These are phyloP conservation scores for Brachyptera risi DNA, from an alignment of 2,888 invertebrate genomes.

Conservation along the genomic window DNA sequence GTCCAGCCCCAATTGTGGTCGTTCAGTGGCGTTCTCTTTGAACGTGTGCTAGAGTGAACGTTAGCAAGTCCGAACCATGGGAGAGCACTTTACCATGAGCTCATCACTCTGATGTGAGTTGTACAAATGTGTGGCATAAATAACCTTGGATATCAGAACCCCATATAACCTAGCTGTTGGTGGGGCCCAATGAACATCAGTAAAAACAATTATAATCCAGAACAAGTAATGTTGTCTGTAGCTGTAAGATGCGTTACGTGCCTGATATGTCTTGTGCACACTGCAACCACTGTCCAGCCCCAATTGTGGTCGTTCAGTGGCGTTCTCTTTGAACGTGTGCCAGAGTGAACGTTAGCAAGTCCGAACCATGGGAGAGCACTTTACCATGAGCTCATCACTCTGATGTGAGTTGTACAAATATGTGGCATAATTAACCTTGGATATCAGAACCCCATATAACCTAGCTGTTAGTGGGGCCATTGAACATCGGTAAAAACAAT, in stretches of 20 bases:
- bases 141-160: too few species aligned
- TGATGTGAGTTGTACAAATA: not conserved
- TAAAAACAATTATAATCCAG: too few species aligned
- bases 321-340: not conserved
- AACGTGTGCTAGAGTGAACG: not conserved
- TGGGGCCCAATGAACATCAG: too few species aligned
- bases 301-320: not conserved
- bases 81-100: not conserved
- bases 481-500: too few species aligned
- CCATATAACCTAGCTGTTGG: too few species aligned
- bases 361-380: not conserved
- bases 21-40: not conserved
- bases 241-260: too few species aligned
- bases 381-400: not conserved
- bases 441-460: too few species aligned
- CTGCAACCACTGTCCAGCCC: not conserved
- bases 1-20: not conserved
- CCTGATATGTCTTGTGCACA: not conserved
- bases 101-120: constrained; percentile 1
- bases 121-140: not conserved
- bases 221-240: too few species aligned
- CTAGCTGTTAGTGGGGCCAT: too few species aligned
- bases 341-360: not conserved
- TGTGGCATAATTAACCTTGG: too few species aligned
- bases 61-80: constrained; percentile 1